Base-by-base conservation (phyloP, 2,113 vertebrate species). In the Sinosuthora webbiana region DNA sequence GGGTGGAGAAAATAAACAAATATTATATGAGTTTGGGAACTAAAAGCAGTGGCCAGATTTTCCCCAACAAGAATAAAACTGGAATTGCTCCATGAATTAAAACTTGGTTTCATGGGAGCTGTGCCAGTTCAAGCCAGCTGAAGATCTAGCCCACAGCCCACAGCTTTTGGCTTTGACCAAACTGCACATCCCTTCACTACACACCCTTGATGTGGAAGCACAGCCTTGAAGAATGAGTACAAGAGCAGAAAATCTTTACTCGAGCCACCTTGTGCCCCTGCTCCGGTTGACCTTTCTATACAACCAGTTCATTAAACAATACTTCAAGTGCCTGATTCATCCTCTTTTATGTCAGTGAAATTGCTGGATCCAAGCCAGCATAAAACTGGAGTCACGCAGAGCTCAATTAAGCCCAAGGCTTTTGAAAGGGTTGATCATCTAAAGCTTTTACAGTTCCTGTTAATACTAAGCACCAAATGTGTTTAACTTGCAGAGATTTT, bases 1-100 rank as follows among this genome's bases (percentile, higher is more conserved):
- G 94, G 41, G 59, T 70, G 70, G 65, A 92, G 59, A 93, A 96
- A 92, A 95, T 67, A 92, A 93, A 83, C 68, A 93, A 93, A 88
- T 56, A 24, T 42, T 70, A n/a, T 45, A 59, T 1, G 23, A 89
- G 47, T 73, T 88, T 74, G 45, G 35, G 70, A 95, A 71, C 45
- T 89, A 68, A n/a, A 78, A 87, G 31, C 23, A 78, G 47, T 41
- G 60, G 73, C 60, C 71, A 90, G 15, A 37, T 91, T 92, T 93
- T 76, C 59, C 19, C 39, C 41, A 16, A 56, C 0, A 6, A 80
- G 28, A 49, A 74, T 42, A 78, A 87, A 76, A 79, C n/a, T 93
- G 89, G 59, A 79, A 85, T 25, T 55, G 16, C 24, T 87, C 70
- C 68, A 75, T 39, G 13, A 92, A 64, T 90, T 92, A 83, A 85